Percentiles rank a stretch among this genome's conserved stretches.
These are phyloP conservation scores for Zele albiditarsus DNA, from an alignment of 2,888 invertebrate species.

Conservation along the genomic window DNA sequence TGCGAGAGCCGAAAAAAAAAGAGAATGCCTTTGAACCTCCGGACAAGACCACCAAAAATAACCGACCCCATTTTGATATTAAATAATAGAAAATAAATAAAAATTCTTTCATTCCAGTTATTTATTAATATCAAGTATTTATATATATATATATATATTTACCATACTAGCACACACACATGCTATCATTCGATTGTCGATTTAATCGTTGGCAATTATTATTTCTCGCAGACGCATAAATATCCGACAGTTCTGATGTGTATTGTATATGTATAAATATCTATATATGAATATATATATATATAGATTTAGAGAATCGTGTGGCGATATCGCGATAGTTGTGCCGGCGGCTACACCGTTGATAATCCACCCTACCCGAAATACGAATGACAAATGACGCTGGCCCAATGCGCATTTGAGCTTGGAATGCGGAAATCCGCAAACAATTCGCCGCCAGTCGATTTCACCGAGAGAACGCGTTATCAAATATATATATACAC, in stretches of 20 bases:
- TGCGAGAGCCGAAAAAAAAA: background rate
- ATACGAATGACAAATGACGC: conserved; percentile 51
- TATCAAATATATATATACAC: conserved; percentile 31
- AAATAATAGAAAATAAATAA: background rate
- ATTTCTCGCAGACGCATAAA: conserved; percentile 6
- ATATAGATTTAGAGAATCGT: background rate
- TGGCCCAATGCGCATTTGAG: conserved; percentile 30
- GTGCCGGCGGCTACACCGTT: conserved; percentile 30
- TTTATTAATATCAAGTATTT: background rate
- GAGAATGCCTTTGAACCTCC: background rate
- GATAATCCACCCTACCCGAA: conserved; percentile 47
- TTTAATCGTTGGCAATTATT: conserved; percentile 20
- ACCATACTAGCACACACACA: background rate
- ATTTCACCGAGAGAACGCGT: conserved; percentile 46
- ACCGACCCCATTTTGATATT: background rate
- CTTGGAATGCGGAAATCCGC: conserved; percentile 50
- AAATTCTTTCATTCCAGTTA: background rate
- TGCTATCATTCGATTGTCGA: background rate
- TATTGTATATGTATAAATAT: background rate
- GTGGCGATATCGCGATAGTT: conserved; percentile 44
- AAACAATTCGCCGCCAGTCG: conserved; percentile 52
- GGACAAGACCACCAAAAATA: background rate
- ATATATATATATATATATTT: background rate
- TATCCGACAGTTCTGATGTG: conserved; percentile 1
- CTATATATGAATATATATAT: background rate